Base-by-base conservation (phyloP, 2,888 invertebrate species). In the Heteromyza rotundicornis region DNA sequence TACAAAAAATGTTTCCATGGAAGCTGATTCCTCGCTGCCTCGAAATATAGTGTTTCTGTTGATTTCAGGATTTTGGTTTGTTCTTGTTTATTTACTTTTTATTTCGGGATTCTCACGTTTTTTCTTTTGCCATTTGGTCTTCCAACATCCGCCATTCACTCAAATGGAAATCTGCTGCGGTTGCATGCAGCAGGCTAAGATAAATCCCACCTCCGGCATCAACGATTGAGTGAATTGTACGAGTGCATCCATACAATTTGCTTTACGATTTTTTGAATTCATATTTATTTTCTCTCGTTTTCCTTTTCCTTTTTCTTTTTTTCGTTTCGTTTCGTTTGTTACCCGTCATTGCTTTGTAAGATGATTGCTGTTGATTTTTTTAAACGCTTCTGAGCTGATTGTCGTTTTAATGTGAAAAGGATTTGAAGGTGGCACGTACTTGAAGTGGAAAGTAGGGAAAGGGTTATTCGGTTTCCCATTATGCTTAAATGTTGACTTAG, bases 131-230 rank as follows among this genome's bases (percentile, higher is more conserved):
- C n/a, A 12, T 7, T n/a, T 40, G 5, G 40, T 40, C n/a, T 40
- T 40, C 14, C 8, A 8, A n/a, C 14, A 10, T 10, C 27, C 14
- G 40, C 40, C n/a, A 40, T 14, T 40, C 40, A 35, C 49, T 49
- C 49, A 47, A 50, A 49, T 27, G 50, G 35, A 54, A 54, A 17
- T 54, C 55, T n/a, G 49, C 60, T 60, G 54, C 50, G 49, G 49
- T 55, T 49, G 49, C 23, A 36, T 12, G 16, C 54, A 53, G n/a
- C 40, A 7, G 35, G 2, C 10, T 50, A 19, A 32, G 8, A 59
- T 24, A 20, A 49, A 47, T 3, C 14, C 40, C 27, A 44, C 14
- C 36, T 51, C 5, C 40, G 23, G 16, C 2, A 8, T 23, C 56
- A 40, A 23, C 5, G 22, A 16, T 17, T 51, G 24, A 22, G 2